Percentiles rank a stretch among this genome's conserved stretches.
phyloP scores from a whole-genome alignment of 2,113 vertebrate genomes.

The Sinocyclocheilus anophthalmus region DNA sequence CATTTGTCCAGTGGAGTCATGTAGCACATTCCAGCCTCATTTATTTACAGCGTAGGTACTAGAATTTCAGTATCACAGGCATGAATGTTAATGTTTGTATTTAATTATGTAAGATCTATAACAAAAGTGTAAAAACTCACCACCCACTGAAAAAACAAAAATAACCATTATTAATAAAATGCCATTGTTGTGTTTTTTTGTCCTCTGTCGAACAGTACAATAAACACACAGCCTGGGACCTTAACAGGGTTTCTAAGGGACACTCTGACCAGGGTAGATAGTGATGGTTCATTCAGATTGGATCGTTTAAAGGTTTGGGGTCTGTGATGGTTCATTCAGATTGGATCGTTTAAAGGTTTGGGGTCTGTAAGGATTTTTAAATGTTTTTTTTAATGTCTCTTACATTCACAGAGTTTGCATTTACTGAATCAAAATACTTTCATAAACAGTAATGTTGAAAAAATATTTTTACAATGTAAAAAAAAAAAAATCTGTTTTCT shows the following conservation, averaged over 20 bases:
- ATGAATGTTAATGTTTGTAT: not conserved
- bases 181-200: not conserved
- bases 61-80: not conserved
- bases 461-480: no score
- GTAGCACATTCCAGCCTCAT: conserved; percentile 61
- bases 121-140: conserved; percentile 78
- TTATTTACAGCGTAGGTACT: conserved; percentile 40
- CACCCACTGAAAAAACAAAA: not conserved
- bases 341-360: no score
- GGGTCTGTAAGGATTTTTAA: no score
- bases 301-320: no score
- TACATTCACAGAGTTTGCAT: no score
- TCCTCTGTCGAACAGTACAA: not conserved
- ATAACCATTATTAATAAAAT: not conserved
- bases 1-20: conserved; percentile 61
- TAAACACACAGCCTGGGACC: not conserved
- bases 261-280: not conserved
- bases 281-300: not conserved
- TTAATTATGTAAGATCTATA: not conserved
- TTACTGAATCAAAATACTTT: no score
- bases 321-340: no score
- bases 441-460: no score
- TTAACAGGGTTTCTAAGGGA: not conserved
- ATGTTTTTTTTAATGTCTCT: not conserved
- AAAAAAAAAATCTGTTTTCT: not conserved